phyloP scores from a whole-genome alignment of 2,888 invertebrate genomes.

The Drymonia ruficornis region DNA sequence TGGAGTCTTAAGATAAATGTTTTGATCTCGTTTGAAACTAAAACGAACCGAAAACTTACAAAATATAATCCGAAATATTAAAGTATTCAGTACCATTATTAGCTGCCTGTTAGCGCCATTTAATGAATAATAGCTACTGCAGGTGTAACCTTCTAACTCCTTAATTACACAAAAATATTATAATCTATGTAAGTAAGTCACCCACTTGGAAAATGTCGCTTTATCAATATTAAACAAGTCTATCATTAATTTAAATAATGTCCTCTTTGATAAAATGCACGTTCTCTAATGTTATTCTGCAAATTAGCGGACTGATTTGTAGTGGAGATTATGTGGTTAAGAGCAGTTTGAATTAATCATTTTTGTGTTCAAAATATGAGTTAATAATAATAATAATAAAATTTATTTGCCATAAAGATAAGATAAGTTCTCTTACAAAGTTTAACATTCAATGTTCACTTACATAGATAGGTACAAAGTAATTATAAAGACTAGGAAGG shows the following conservation, averaged over 20 bases:
- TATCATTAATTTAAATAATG: slow-evolving; percentile 11
- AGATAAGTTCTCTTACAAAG: too few species aligned
- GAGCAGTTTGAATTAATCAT: too few species aligned
- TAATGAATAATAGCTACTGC: slow-evolving; percentile 15
- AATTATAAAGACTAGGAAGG: too few species aligned
- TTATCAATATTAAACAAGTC: slow-evolving; percentile 17
- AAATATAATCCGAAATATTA: too few species aligned
- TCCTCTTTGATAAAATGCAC: slow-evolving; percentile 1
- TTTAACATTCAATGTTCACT: too few species aligned
- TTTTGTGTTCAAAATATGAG: too few species aligned
- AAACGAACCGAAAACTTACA: neutral
- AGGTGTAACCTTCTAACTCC: slow-evolving; percentile 25
- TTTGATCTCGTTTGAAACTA: slow-evolving; percentile 5
- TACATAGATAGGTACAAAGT: too few species aligned
- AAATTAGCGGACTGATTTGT: neutral
- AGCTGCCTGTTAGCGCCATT: neutral
- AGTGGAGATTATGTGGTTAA: too few species aligned
- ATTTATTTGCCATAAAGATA: too few species aligned
- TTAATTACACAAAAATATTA: slow-evolving; percentile 35
- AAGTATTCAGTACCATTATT: neutral
- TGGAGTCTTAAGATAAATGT: neutral
- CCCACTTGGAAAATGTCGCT: slow-evolving; percentile 21
- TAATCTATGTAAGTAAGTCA: slow-evolving; percentile 46
- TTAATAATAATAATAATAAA: too few species aligned
- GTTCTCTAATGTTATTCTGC: neutral